Base-by-base conservation (phyloP, 2,113 vertebrate genomes). In the Ariopsis seemanni region DNA sequence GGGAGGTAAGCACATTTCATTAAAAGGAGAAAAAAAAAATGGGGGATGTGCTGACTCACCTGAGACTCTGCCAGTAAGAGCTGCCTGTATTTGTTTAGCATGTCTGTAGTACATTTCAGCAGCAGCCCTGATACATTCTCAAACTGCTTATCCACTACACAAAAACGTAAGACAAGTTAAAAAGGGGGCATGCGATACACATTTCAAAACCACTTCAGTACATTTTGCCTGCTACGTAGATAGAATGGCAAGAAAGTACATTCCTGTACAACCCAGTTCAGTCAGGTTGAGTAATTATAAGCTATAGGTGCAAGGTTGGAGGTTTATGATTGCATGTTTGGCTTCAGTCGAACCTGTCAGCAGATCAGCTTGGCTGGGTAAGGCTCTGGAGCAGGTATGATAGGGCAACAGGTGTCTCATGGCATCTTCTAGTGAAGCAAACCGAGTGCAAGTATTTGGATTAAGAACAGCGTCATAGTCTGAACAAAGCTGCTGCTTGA, bases 71-170 rank as follows among this genome's bases (percentile, higher is more conserved):
- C 90, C 17, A 96, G 92, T 84, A 96, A 86, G 71, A 96, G 95
- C 93, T 95, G 95, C 90, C 95, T 93, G 85, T 96, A 96, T 90
- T 96, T 96, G 92, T 95, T 96, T 65, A 96, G 92, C 96, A 96
- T 96, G 91, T 95, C 94, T 92, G 95, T 96, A 88, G 94, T 95
- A 71, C 94, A 94, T 84, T 95, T 95, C 63, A 96, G 92, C 88
- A 96, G 94, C 89, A 96, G 94, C 8, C 92, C 91, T 0, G 96
- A 96, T 86, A 95, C 93, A 0, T 91, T 88, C 88, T 95, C 94
- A 87, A 96, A 96, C 93, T 96, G 94, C 93, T 94, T 92, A 88
- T 96, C 96, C 93, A 96, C 96, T 96, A 93, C 77, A 69, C 65
- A 85, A 18, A 88, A 72, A 89, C 22, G 65, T 18, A 90, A 42